Evolutionary conservation across 1,140 invertebrate genomes (phyloP).

Genomic region (Ostrea denselamellosa): DNA sequence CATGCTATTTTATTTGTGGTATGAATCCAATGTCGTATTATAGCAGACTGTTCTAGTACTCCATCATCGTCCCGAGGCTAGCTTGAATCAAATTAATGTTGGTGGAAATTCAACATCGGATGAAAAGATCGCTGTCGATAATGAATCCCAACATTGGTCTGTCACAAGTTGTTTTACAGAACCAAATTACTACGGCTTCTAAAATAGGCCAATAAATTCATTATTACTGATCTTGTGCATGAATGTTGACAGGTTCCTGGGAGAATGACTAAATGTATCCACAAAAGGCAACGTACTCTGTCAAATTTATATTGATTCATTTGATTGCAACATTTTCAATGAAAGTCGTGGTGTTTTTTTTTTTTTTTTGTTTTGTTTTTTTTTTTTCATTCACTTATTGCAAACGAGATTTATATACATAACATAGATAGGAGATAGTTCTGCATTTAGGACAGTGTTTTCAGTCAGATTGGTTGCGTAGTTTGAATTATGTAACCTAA

Average conservation of each 20-base stretch:
- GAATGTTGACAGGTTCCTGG: background rate
- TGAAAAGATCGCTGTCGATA: background rate
- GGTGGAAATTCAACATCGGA: background rate
- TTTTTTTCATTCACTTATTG: too few species aligned
- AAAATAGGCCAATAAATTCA: background rate
- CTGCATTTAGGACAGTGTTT: too few species aligned
- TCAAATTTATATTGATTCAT: too few species aligned
- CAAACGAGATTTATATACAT: too few species aligned
- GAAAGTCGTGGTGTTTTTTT: too few species aligned
- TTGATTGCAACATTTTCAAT: too few species aligned
- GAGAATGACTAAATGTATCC: background rate
- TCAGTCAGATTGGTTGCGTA: too few species aligned
- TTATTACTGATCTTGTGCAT: background rate
- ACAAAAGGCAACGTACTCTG: too few species aligned
- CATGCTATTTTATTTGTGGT: constrained; percentile 18
- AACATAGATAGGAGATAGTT: too few species aligned
- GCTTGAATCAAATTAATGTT: constrained; percentile 6
- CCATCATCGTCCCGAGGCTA: background rate
- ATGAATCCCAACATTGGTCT: background rate
- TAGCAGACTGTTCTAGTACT: background rate
- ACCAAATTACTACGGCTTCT: background rate
- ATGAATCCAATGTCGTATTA: constrained; percentile 2
- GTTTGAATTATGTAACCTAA: too few species aligned
- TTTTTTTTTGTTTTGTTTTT: too few species aligned
- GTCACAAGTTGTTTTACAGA: background rate